Percentiles rank a stretch among this genome's conserved stretches.
Evolutionary conservation across 2,113 vertebrate species (phyloP).

Genomic region (Megaceryle maxima): DNA sequence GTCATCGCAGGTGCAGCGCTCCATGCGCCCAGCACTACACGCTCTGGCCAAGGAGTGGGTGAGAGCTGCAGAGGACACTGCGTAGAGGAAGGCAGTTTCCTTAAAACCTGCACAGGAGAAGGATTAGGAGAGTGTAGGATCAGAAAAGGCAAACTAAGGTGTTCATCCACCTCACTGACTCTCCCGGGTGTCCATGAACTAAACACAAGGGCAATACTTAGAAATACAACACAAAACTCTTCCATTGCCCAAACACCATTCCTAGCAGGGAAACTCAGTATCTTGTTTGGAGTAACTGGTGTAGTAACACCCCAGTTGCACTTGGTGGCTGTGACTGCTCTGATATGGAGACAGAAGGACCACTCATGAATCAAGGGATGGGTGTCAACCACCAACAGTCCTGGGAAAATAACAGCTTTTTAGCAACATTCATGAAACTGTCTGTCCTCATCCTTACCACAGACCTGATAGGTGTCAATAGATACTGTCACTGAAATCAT

Average conservation of each 20-base stretch:
- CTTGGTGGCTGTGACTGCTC: not conserved
- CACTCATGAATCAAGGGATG: not conserved
- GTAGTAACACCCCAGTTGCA: not conserved
- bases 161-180: not conserved
- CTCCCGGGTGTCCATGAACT: not conserved
- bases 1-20: conserved; percentile 96
- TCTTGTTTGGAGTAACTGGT: not conserved
- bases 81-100: conserved; percentile 94
- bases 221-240: not conserved
- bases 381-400: not conserved
- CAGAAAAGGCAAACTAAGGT: not conserved
- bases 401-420: not conserved
- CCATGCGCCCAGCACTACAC: conserved; percentile 95
- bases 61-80: conserved; percentile 90
- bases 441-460: not conserved
- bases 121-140: not conserved
- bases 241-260: fast-evolving
- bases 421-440: not conserved
- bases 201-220: not conserved
- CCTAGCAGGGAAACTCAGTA: not conserved
- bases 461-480: not conserved
- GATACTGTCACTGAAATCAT: fast-evolving
- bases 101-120: conserved; percentile 84
- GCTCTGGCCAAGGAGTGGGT: conserved; percentile 93
- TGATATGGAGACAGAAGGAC: not conserved